A percentile compares a stretch with the other conserved stretches of the same genome.
Conservation (phyloP, 2,797 vertebrate species). For the Darevskia mixta region DNA sequence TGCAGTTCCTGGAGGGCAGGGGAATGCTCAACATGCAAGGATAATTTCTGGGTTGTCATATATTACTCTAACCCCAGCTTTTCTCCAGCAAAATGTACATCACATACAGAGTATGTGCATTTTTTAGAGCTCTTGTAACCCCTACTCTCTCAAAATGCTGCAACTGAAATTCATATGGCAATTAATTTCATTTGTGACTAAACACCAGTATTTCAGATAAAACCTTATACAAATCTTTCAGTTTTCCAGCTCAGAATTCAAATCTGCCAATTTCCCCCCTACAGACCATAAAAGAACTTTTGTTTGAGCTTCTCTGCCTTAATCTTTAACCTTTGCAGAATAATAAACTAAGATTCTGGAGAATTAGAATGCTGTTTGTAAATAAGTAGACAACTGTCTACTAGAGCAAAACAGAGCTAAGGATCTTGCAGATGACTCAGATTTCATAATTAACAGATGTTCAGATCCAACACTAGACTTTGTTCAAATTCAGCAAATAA, state of each 20-base stretch:
- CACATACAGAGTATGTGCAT: no score
- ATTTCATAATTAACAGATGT: conserved; percentile 51
- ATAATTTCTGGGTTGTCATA: background rate
- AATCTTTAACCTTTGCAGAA: conserved; percentile 68
- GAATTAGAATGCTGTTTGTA: conserved; percentile 24
- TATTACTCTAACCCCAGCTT: background rate
- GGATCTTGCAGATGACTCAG: conserved; percentile 38
- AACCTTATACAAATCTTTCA: conserved; percentile 39
- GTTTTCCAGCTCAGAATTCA: conserved; percentile 42
- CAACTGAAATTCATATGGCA: conserved; percentile 4
- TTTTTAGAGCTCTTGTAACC: no score
- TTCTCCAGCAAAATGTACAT: background rate
- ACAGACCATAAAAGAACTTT: conserved; percentile 62
- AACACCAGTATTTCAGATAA: conserved; percentile 41
- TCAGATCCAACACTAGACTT: conserved; percentile 52
- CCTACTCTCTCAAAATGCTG: background rate
- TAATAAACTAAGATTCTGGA: conserved; percentile 60
- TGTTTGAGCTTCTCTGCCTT: conserved; percentile 61
- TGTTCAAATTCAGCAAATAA: conserved; percentile 43
- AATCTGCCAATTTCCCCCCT: conserved; percentile 36
- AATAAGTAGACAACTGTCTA: conserved; percentile 40
- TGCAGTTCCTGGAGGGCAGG: no score
- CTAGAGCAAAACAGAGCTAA: conserved; percentile 45
- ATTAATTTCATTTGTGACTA: conserved; percentile 47
- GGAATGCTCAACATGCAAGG: background rate